Conservation (phyloP, 2,797 vertebrate genomes). For the Pseudocheirus occidentalis region DNA sequence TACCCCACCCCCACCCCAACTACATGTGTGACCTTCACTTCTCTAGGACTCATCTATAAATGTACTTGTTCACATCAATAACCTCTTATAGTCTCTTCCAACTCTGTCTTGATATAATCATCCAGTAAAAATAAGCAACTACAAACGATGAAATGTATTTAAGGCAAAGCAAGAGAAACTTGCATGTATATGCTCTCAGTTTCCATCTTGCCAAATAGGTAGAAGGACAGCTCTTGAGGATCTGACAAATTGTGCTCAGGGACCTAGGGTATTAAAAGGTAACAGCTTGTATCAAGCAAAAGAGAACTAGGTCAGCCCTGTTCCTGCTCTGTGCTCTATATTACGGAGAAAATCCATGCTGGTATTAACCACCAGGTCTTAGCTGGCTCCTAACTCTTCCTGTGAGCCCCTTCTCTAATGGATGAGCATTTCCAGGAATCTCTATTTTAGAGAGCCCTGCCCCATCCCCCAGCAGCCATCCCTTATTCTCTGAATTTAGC, state of each 20-base stretch:
- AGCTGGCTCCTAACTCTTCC: background rate
- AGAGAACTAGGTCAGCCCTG: background rate
- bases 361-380: background rate
- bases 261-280: background rate
- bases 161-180: background rate
- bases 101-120: background rate
- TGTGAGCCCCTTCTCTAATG: background rate
- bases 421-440: background rate
- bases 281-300: background rate
- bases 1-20: background rate
- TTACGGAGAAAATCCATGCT: background rate
- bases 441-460: background rate
- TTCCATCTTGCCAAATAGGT: background rate
- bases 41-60: background rate
- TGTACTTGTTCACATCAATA: background rate
- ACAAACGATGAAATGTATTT: background rate
- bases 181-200: background rate
- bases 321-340: background rate
- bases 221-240: background rate
- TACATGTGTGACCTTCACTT: background rate
- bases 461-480: background rate
- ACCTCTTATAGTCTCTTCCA: background rate
- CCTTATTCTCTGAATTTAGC: background rate
- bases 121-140: background rate
- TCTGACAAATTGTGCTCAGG: background rate